Conservation (phyloP, 92 coral and sea anemone genomes). For the Phymanthus crucifer region DNA sequence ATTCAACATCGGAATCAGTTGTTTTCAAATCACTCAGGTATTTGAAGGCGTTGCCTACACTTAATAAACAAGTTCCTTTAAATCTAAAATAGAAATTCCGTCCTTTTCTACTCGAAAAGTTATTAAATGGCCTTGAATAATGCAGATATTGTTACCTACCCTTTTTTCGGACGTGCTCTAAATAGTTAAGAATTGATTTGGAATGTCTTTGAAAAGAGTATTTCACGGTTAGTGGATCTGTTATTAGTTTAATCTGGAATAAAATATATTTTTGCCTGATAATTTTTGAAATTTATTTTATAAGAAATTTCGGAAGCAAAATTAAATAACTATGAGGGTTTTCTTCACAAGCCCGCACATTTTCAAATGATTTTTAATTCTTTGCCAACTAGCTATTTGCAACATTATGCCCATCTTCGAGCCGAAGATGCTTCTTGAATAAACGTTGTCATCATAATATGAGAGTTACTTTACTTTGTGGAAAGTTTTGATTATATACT, state of each 20-base stretch:
- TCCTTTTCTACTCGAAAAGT: background rate
- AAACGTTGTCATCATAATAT: no score
- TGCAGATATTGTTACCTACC: background rate
- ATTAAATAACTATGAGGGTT: background rate
- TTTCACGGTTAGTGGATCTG: background rate
- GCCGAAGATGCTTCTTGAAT: no score
- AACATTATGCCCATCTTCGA: background rate
- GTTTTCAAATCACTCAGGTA: slow-evolving; percentile 10
- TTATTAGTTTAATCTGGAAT: background rate
- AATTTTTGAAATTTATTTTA: background rate
- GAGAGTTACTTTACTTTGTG: no score
- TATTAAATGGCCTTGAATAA: background rate
- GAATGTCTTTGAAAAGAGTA: background rate
- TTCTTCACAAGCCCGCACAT: background rate
- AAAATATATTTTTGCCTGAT: background rate
- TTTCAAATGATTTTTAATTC: no score
- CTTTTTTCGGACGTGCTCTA: background rate
- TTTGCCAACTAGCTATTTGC: no score
- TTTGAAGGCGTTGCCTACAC: background rate
- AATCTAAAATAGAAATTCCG: background rate
- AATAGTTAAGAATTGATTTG: background rate
- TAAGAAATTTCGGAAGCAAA: background rate
- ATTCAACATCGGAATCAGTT: background rate
- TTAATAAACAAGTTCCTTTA: slow-evolving; percentile 10
- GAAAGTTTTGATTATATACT: no score